Percentiles rank a stretch among this genome's conserved stretches.
These are phyloP conservation scores for Cepphus grylle DNA, from an alignment of 2,113 vertebrate genomes.

Conservation along the genomic window DNA sequence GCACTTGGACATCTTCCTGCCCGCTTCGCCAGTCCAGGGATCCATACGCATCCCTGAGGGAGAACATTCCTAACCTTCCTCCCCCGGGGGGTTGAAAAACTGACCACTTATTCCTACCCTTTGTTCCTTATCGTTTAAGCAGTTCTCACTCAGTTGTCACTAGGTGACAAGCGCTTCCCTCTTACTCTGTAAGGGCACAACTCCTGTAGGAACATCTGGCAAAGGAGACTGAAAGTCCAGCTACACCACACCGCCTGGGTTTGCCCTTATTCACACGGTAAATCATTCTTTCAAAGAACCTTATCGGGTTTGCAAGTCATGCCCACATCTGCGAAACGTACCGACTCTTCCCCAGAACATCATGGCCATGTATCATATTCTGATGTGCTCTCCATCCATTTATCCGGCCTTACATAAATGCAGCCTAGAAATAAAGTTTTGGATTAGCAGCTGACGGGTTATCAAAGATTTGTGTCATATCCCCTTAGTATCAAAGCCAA, in stretches of 20 bases:
- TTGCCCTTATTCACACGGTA: neutral
- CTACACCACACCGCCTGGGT: neutral
- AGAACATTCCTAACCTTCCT: neutral
- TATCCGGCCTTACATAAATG: neutral
- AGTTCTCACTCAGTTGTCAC: neutral
- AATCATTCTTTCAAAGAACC: neutral
- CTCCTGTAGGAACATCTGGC: neutral
- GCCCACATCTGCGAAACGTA: neutral
- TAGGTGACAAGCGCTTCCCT: neutral
- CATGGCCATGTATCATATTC: neutral
- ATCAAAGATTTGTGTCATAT: neutral
- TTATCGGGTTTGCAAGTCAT: neutral
- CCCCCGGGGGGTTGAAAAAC: neutral
- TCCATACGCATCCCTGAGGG: neutral
- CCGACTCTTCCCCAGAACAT: neutral
- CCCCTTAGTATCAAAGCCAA: neutral
- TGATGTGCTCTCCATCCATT: neutral
- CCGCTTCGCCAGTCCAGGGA: neutral
- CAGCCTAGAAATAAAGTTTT: neutral
- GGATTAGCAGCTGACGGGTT: neutral
- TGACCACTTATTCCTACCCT: neutral
- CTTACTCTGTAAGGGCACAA: neutral
- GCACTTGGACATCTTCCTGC: neutral
- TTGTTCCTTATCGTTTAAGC: neutral
- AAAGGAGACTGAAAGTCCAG: neutral